Evolutionary conservation across 2,113 vertebrate species (phyloP).

Genomic region (Coryphaenoides rupestris): DNA sequence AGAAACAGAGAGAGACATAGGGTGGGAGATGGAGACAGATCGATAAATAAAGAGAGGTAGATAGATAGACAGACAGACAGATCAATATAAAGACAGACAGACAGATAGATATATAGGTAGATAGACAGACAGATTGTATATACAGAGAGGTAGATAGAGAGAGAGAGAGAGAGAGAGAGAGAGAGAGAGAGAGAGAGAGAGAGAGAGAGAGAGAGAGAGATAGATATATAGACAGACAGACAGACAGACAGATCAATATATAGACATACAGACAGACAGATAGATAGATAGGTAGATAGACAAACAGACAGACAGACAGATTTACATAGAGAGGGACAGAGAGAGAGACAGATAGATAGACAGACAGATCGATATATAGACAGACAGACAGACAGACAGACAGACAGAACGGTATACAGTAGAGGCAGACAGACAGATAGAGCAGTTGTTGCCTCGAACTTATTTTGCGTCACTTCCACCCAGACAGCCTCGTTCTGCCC

Average conservation of each 20-base stretch:
- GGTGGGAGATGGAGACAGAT: background rate
- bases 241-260: too few relatives aligned
- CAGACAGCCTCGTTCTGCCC: slow-evolving; percentile 10
- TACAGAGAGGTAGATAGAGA: too few relatives aligned
- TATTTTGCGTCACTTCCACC: slow-evolving; percentile 1
- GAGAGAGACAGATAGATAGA: background rate
- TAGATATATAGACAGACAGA: too few relatives aligned
- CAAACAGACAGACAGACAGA: slow-evolving; percentile 22
- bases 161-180: background rate
- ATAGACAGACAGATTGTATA: background rate
- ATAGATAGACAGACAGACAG: slow-evolving; percentile 21
- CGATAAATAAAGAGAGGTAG: slow-evolving; percentile 5
- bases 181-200: too few relatives aligned
- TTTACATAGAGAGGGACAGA: background rate
- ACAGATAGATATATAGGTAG: background rate
- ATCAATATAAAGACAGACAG: background rate
- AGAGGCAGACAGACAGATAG: too few relatives aligned
- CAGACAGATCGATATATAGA: background rate
- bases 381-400: background rate
- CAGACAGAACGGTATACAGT: too few relatives aligned
- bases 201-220: too few relatives aligned
- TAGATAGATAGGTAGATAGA: background rate
- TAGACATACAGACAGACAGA: slow-evolving; percentile 1
- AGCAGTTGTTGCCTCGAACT: too few relatives aligned
- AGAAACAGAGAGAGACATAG: slow-evolving; percentile 1